Evolutionary conservation across 1,140 invertebrate genomes (phyloP).

Genomic region (Drosophila tani): DNA sequence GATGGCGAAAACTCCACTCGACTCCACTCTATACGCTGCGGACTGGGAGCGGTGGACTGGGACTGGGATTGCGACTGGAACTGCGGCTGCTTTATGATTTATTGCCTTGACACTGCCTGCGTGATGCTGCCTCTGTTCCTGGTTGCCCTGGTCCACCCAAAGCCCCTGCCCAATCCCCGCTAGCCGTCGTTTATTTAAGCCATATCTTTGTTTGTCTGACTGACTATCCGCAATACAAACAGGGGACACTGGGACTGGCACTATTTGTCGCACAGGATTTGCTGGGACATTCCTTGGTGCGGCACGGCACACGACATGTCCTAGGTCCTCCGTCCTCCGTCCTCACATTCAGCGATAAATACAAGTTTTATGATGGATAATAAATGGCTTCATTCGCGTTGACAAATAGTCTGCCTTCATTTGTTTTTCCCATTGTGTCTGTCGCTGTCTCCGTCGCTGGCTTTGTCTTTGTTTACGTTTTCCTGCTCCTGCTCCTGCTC

Average conservation of each 20-base stretch:
- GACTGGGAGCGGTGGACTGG: not conserved
- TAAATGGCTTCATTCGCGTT: constrained; percentile 85
- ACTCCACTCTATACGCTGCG: constrained; percentile 8
- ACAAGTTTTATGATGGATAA: constrained; percentile 85
- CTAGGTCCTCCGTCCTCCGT: not conserved
- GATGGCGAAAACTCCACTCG: constrained; percentile 32
- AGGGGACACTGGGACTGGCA: constrained; percentile 23
- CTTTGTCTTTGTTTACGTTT: constrained; percentile 48
- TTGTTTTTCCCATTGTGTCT: constrained; percentile 56
- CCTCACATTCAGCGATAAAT: constrained; percentile 75
- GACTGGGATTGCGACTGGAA: constrained; percentile 7
- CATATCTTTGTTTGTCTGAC: constrained; percentile 76
- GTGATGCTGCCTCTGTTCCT: constrained; percentile 27
- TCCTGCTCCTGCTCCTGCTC: constrained; percentile 13
- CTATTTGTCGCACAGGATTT: constrained; percentile 74
- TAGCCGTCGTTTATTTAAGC: constrained; percentile 53
- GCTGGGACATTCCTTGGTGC: constrained; percentile 40
- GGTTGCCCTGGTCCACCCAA: not conserved
- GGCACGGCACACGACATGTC: constrained; percentile 18
- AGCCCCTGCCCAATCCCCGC: constrained; percentile 1
- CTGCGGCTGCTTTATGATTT: constrained; percentile 79
- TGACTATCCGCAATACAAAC: constrained; percentile 65
- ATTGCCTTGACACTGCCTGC: constrained; percentile 79
- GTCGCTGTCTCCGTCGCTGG: constrained; percentile 21
- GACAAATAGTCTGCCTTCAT: constrained; percentile 84